Evolutionary conservation across 2,113 vertebrate genomes (phyloP), one percentile per base, ranked within the genome.

Genomic region (Cryptotis parvus): DNA sequence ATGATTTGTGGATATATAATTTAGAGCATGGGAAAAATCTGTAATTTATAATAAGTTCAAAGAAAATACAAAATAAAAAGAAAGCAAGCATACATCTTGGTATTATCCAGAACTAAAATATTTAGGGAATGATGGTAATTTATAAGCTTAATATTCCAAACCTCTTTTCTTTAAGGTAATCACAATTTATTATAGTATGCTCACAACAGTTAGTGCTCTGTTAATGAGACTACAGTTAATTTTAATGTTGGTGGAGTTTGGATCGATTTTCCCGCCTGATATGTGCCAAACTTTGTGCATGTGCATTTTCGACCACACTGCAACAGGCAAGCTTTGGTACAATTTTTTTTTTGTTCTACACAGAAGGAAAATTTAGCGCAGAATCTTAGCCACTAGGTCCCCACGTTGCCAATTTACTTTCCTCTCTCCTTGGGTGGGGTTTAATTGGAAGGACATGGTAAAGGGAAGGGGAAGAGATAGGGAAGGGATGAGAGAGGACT

Each of bases 161-260:
- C 97, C 95, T n/a, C 95, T 91, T 95, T 97, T 97, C 98, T 98
- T 98, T 98, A 99, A 98, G 97, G 85, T 97, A 97, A 94, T 95
- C 98, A 98, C 96, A 98, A 98, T 98, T 97, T 96, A 97, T 98
- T 97, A 95, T 97, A 96, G 96, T 97, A 97, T 98, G 96, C 98
- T 97, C 98, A 97, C 97, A 96, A 96, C 94, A 96, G 90, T 96
- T 95, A n/a, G 83, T 96, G 89, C 94, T 97, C 97, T 97, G 97
- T 97, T 97, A 98, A 97, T 96, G 97, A 98, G 97, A 98, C 97
- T 98, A 98, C 97, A 98, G 94, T 98, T 99, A 97, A 98, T 93
- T 98, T 99, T 98, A 98, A 98, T 98, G 97, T 98, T 97, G 98
- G 97, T 98, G 97, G 98, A 98, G 97, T 98, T 98, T 98, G 96